Base-by-base conservation (phyloP, 2,113 vertebrate species). In the Melanerpes aurifrons region DNA sequence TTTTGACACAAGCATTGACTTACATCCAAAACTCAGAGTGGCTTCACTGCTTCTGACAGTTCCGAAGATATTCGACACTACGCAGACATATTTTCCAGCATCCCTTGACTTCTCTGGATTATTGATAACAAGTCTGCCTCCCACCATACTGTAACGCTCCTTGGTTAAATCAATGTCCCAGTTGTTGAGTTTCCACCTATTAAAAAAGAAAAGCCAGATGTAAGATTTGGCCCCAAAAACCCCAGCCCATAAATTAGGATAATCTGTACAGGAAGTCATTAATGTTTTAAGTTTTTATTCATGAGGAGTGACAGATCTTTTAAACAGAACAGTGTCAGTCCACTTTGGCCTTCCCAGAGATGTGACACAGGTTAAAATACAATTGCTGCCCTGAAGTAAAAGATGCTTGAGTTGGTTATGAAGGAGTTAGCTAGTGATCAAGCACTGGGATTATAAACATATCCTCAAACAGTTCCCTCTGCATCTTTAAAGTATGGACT, bases 1-100 rank as follows among this genome's bases (percentile, higher is more conserved):
- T 61, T 80, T 73, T 83, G 18, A 87, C 53, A 3, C 21, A 70
- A 95, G 91, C 15, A n/a, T 28, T 1, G 18, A 97, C 99, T 99
- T 98, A 99, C 99, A 99, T 97, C 99, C 99, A 89, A 99, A 99
- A 89, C 98, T 98, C 87, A 99, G 97, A 15, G 96, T 98, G 26
- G 99, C 99, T 92, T 98, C 98, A 18, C 76, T 97, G 97, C 99
- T 99, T 97, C 98, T 94, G 80, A 99, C 84, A n/a, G 97, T 98
- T 89, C 99, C 99, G 20, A 98, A 98, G 82, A 63, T 87, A 94
- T 99, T 99, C 1, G 98, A 98, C 29, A 99, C 99, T 89, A 98
- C 66, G 82, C 99, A 99, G 89, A 98, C 95, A 79, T 99, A 99
- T 57, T 96, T 98, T 70, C 99, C 99, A 83, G 97, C 96, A 74